These are phyloP conservation scores for Hippasteria phrygiana DNA, from an alignment of 53 echinoderm and acorn worm genomes.

Conservation along the genomic window DNA sequence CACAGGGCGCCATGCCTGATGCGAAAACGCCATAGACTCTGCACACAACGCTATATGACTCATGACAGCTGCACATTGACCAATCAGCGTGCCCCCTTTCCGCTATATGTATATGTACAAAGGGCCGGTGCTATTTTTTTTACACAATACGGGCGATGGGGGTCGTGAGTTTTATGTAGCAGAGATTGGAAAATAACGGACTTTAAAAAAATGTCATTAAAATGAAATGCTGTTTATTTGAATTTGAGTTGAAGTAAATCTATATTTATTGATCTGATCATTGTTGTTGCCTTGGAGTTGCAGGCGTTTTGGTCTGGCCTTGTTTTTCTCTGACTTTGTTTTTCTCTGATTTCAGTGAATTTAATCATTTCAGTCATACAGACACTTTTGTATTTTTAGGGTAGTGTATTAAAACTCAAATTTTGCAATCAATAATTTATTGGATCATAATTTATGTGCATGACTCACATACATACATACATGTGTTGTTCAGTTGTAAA, in stretches of 20 bases:
- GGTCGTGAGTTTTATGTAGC: neutral
- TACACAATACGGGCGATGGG: neutral
- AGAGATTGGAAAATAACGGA: neutral
- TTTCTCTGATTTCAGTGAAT: neutral
- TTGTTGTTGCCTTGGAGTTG: neutral
- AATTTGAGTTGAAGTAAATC: neutral
- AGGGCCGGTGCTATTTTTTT: constrained; percentile 41
- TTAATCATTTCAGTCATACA: too few relatives aligned
- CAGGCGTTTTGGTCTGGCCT: too few relatives aligned
- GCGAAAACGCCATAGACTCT: constrained; percentile 63
- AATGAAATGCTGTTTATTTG: neutral
- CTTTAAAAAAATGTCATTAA: neutral
- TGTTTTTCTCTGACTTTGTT: neutral
- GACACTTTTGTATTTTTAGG: neutral
- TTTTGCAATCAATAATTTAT: neutral
- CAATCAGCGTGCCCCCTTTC: constrained; percentile 45
- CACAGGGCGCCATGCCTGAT: constrained; percentile 73
- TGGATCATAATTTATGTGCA: neutral
- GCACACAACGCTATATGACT: constrained; percentile 69
- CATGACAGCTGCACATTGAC: constrained; percentile 63
- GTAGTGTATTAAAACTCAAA: neutral
- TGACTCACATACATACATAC: neutral
- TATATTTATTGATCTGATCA: neutral
- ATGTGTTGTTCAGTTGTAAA: too few relatives aligned
- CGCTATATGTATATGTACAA: constrained; percentile 61